Percentiles rank a stretch among this genome's conserved stretches.
These are phyloP conservation scores for Nematopogon swammerdamellus DNA, from an alignment of 2,888 invertebrate species.

Conservation along the genomic window DNA sequence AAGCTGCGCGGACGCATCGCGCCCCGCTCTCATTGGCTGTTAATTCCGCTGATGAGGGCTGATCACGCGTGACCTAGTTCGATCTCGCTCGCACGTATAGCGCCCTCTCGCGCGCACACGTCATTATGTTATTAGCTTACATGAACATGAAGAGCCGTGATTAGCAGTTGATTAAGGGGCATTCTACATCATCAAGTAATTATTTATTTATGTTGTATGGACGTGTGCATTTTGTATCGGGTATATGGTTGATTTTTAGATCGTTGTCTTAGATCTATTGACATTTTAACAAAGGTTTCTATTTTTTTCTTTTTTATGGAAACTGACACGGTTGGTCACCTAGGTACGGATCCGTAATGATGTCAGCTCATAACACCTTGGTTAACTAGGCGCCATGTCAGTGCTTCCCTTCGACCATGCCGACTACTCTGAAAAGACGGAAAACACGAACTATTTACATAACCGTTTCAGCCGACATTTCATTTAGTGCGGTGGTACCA, in stretches of 20 bases:
- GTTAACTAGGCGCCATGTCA: no score
- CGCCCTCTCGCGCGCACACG: conserved; percentile 21
- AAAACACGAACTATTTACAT: no score
- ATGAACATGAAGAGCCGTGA: conserved; percentile 40
- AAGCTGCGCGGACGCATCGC: conserved; percentile 4
- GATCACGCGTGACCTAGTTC: conserved; percentile 3
- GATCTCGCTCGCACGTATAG: conserved; percentile 15
- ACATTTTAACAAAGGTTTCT: no score
- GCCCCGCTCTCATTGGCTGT: conserved; percentile 5
- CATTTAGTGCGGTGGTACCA: no score
- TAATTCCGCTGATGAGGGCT: conserved; percentile 6
- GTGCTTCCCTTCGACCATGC: no score
- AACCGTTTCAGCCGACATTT: no score
- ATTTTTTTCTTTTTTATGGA: no score
- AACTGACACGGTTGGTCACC: no score
- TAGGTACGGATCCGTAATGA: no score
- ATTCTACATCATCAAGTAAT: conserved; percentile 52
- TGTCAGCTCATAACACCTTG: no score
- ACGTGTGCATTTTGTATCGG: conserved; percentile 42
- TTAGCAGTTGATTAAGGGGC: conserved; percentile 50
- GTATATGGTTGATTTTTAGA: conserved; percentile 20
- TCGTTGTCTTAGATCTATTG: background rate
- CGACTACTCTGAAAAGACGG: no score
- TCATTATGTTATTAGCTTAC: conserved; percentile 46
- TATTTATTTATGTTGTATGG: conserved; percentile 52